phyloP scores from a whole-genome alignment of 2,888 invertebrate genomes.

The Phalera bucephala region DNA sequence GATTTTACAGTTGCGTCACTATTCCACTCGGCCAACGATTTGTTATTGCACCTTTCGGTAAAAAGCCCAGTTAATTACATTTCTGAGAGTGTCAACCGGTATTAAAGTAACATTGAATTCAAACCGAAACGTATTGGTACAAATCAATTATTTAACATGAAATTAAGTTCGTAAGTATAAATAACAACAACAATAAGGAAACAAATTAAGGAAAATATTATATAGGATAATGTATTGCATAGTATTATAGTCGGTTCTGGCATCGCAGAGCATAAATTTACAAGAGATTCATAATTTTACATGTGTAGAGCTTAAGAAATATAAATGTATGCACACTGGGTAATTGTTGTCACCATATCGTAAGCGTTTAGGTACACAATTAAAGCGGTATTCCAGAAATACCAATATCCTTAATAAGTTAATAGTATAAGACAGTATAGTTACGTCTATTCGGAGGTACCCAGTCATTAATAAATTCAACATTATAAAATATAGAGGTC shows the following conservation, averaged over 20 bases:
- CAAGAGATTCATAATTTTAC: not conserved
- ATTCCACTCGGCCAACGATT: too few species aligned
- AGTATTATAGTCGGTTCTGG: not conserved
- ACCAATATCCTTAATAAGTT: not conserved
- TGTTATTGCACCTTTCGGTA: too few species aligned
- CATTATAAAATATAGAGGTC: constrained; percentile 48
- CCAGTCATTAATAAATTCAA: constrained; percentile 39
- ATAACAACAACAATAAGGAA: constrained; percentile 61
- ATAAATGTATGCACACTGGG: constrained; percentile 13
- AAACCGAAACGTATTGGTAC: constrained; percentile 5
- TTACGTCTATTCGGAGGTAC: constrained; percentile 28
- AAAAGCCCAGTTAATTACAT: not conserved
- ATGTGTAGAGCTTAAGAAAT: constrained; percentile 1
- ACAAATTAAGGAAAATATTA: constrained; percentile 39
- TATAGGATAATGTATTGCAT: not conserved
- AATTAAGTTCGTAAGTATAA: constrained; percentile 46
- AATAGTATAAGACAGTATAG: not conserved
- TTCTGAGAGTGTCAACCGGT: not conserved
- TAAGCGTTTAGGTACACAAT: not conserved
- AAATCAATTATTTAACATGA: constrained; percentile 17
- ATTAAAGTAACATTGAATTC: constrained; percentile 2
- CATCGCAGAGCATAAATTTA: not conserved
- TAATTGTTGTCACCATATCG: too few species aligned
- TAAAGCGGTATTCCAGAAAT: not conserved
- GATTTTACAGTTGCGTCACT: too few species aligned